Evolutionary conservation across 2,888 invertebrate species (phyloP), one percentile per base, ranked within the genome.

Genomic region (Erebia palarica): DNA sequence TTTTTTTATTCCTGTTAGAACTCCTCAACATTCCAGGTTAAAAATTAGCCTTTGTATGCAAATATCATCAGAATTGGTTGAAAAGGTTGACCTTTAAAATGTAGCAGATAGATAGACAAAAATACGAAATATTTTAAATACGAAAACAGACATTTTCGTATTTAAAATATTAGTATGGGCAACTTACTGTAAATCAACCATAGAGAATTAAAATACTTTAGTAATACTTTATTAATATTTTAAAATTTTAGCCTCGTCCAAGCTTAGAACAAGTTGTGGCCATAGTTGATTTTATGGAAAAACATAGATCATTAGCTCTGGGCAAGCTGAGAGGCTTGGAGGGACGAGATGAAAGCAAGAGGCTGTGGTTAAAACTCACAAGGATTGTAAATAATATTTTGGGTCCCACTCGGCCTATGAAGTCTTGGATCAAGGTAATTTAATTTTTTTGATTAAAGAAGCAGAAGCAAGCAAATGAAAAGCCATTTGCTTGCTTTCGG

Each of bases 341-440:
- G 72, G 92, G 90, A 11, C 81, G 92, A 16, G 87, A 90, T 47
- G 87, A 88, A 76, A 88, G 91, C 72, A 92, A 92, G 75, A 90
- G 86, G 73, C 81, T 92, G 5, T 93, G 92, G 92, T 82, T 86
- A 49, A 82, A 88, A 70, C 77, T 92, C 10, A 88, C 92, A 2
- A 84, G 86, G 70, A 84, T 87, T 63, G 86, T 92, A 5, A 93
- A 93, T 75, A 84, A 82, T 71, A 85, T 90, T 5, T 78, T 79
- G 1, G 93, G 93, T 4, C 92, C 92, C 1, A 90, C 88, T 8
- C 81, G 92, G 57, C 89, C 92, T 67, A 87, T 91, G 87, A 92
- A 92, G 70, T 92, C 91, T 72, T 93, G 93, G 93, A 84, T 92
- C 13, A 93, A 92, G 82, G 93, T 92, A 77, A 79, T 16, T n/a